Evolutionary conservation across 2,888 invertebrate species (phyloP), one percentile per base, ranked within the genome.

Genomic region (Idaea aversata): DNA sequence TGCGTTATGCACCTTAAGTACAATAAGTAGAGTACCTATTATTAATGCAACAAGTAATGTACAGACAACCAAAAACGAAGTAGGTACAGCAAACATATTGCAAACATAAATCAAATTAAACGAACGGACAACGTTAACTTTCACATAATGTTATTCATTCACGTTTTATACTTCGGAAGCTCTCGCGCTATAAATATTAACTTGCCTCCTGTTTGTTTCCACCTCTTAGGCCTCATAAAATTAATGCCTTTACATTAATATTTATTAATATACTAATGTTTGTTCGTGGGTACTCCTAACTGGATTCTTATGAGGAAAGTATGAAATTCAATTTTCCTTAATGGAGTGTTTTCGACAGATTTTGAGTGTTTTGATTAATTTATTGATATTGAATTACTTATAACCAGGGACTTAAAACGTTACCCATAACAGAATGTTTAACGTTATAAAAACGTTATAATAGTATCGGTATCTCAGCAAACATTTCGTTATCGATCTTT

Each of bases 151-250:
- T 71, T 72, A 72, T 71, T 72, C 72, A 72, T 74, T 70, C 70
- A 67, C 66, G 63, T 72, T 70, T 73, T 70, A 74, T 77, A 85
- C 86, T 82, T 87, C 78, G 80, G 81, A 83, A 85, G 86, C 84
- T 86, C 78, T 76, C 75, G 69, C 72, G 84, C 81, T 75, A 91
- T 90, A 91, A 91, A 90, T 91, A 89, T 90, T 88, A 87, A 87
- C 88, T 88, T 84, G 82, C 82, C 82, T 82, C 76, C 78, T 81
- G 83, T 85, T 86, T 86, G 86, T 87, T 88, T 86, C 85, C 85
- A 86, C 85, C 87, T 90, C 87, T 89, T 88, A 88, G 88, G 84
- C 86, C 85, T 86, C 88, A 80, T 92, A 88, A 91, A 90, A 86
- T 90, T 91, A 91, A 91, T 91, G 84, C 84, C 78, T 78, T 77